These are phyloP conservation scores for Lordiphosa stackelbergi DNA, from an alignment of 1,140 invertebrate species.

Conservation along the genomic window DNA sequence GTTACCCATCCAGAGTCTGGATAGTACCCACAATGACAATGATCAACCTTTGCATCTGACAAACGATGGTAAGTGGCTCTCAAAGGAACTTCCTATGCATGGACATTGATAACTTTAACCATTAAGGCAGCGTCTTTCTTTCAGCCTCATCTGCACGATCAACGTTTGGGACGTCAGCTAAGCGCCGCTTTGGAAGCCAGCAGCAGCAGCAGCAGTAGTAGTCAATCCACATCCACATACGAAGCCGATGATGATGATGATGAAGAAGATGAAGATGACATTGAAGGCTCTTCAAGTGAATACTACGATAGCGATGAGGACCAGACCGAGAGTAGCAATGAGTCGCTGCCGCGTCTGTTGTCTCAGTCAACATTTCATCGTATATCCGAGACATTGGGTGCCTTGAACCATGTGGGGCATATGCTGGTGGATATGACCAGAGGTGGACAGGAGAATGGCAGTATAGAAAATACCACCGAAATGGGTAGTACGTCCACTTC, in stretches of 20 bases:
- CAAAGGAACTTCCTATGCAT: slow-evolving; percentile 24
- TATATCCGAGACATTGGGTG: slow-evolving; percentile 84
- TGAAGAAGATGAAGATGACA: slow-evolving; percentile 36
- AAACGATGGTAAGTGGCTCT: slow-evolving; percentile 67
- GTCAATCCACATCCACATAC: slow-evolving; percentile 33
- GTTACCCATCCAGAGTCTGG: slow-evolving; percentile 1
- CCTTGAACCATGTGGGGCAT: slow-evolving; percentile 88
- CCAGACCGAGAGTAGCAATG: slow-evolving; percentile 49
- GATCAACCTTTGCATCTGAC: slow-evolving; percentile 62
- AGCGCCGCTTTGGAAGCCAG: slow-evolving; percentile 30
- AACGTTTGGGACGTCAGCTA: slow-evolving; percentile 57
- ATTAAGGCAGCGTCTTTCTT: slow-evolving; percentile 77
- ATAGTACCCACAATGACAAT: slow-evolving; percentile 29
- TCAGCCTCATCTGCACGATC: slow-evolving; percentile 67
- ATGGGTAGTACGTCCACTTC: not conserved
- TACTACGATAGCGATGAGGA: slow-evolving; percentile 69
- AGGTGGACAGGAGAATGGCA: slow-evolving; percentile 76
- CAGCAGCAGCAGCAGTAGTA: slow-evolving; percentile 30
- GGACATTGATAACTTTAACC: slow-evolving; percentile 75
- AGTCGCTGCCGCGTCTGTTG: slow-evolving; percentile 77
- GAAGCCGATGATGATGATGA: slow-evolving; percentile 48
- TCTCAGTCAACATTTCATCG: slow-evolving; percentile 81
- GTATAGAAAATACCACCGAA: slow-evolving; percentile 19
- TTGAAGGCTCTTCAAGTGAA: slow-evolving; percentile 56
- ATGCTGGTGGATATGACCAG: slow-evolving; percentile 89